Evolutionary conservation across 2,113 vertebrate genomes (phyloP), one percentile per base, ranked within the genome.

Genomic region (Ancistrus triradiatus): DNA sequence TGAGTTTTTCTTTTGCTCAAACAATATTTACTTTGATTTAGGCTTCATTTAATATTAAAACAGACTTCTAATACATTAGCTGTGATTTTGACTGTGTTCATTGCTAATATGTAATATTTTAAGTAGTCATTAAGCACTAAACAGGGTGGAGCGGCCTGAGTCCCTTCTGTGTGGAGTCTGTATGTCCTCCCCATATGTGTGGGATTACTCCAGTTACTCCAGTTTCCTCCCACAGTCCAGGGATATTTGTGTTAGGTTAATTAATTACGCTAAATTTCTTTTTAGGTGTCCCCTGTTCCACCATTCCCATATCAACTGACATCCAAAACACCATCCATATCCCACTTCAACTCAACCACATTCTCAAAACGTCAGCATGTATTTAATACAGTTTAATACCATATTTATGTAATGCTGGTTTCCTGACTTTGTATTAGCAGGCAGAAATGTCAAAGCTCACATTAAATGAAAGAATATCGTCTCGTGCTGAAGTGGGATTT

Each of bases 401-500:
- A 84, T 86, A 87, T 90, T 90, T 90, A 90, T 90, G 88, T 89
- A 90, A 89, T 88, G 88, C 86, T 84, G 81, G 83, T 76, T 78
- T 84, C 88, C 89, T 90, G 85, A 79, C 84, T 83, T 78, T 68
- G 81, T 87, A 88, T 87, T 88, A 89, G 84, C 78, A 76, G 83
- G 73, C 74, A 87, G 87, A 90, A 90, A 90, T 90, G 88, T 88
- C 88, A 90, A 85, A 87, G 85, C 85, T 81, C 87, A 89, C 88
- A 90, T 90, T 88, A 90, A 89, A 90, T 89, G 81, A 88, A 89
- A 90, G 85, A 89, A 89, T 89, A 85, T 80, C 83, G 84, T 87
- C 84, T 84, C 83, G 77, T 76, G 69, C 81, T 80, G 75, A 82
- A 87, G 85, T 85, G 84, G 85, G 86, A 87, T 88, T 90, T 88